Conservation (phyloP, 2,797 vertebrate genomes). For the Pipistrellus nathusii region DNA sequence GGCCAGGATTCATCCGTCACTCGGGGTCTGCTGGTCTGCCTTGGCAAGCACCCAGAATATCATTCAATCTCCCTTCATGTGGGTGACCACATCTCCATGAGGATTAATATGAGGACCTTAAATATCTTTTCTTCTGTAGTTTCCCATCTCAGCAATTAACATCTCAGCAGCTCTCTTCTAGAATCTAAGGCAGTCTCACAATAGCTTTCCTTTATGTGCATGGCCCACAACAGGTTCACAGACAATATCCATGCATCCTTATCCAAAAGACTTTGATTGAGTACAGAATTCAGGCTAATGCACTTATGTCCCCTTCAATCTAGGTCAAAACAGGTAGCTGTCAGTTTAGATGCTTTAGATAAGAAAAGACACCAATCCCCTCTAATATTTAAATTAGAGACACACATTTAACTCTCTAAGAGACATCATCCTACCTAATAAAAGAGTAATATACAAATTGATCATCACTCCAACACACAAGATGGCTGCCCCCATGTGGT, state of each 20-base stretch:
- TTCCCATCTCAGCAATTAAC: neutral
- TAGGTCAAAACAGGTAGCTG: neutral
- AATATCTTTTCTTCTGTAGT: neutral
- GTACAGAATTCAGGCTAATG: neutral
- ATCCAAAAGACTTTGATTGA: neutral
- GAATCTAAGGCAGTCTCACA: neutral
- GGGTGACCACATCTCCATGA: neutral
- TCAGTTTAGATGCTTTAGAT: neutral
- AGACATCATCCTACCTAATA: neutral
- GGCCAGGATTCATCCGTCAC: no score
- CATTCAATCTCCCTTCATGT: neutral
- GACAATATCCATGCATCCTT: no score
- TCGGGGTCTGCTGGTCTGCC: no score
- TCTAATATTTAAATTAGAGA: neutral
- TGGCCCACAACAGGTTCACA: neutral
- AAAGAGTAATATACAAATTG: no score
- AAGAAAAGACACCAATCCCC: neutral
- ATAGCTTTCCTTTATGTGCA: neutral
- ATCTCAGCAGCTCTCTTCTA: neutral
- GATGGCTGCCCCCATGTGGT: no score
- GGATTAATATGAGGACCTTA: neutral
- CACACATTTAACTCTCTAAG: neutral
- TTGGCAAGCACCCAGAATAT: neutral
- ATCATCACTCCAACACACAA: no score
- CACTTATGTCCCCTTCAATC: neutral